phyloP scores from a whole-genome alignment of 1,140 invertebrate species.

The Bathynomus jamesi region DNA sequence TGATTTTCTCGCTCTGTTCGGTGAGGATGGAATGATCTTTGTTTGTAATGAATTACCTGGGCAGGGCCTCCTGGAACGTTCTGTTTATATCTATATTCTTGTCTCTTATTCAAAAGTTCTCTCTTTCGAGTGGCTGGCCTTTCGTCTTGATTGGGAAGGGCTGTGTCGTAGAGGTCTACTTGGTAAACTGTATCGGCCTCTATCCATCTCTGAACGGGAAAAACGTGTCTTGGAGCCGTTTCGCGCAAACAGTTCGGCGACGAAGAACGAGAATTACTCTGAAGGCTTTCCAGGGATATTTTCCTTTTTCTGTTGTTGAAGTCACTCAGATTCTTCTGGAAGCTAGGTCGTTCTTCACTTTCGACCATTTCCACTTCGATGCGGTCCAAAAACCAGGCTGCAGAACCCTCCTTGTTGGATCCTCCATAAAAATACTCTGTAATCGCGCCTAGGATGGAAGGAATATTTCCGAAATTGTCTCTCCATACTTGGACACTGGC shows the following conservation, averaged over 20 bases:
- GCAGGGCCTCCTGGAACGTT: neutral
- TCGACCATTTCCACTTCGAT: constrained; percentile 26
- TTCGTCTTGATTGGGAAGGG: neutral
- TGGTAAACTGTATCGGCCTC: neutral
- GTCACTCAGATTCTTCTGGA: neutral
- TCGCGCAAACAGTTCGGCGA: neutral
- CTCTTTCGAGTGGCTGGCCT: neutral
- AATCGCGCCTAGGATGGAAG: neutral
- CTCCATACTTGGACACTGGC: neutral
- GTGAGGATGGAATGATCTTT: too few relatives aligned
- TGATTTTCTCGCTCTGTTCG: too few relatives aligned
- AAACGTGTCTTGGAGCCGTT: neutral
- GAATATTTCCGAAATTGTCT: neutral
- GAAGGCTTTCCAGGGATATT: neutral
- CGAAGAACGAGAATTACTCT: neutral
- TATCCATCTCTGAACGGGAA: constrained; percentile 8
- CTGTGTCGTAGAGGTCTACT: neutral
- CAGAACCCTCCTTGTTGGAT: neutral
- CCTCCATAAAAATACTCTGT: neutral
- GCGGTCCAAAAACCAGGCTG: neutral
- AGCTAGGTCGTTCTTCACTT: neutral
- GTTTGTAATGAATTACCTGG: constrained; percentile 2
- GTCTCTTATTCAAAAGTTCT: constrained; percentile 1
- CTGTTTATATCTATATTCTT: neutral
- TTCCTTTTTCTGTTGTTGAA: neutral